Evolutionary conservation across 2,113 vertebrate species (phyloP).

Genomic region (Carassius gibelio): DNA sequence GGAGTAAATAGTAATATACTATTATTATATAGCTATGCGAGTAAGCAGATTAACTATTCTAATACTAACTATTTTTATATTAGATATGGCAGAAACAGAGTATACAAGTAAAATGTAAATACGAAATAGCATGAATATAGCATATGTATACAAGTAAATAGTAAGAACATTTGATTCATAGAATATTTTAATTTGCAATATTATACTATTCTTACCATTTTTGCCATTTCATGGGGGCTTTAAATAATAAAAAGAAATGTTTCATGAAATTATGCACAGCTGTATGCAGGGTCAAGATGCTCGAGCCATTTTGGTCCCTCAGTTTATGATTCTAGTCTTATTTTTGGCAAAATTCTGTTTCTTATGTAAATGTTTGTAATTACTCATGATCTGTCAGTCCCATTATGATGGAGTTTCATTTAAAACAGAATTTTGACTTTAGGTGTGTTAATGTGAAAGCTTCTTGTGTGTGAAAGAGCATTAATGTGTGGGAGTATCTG

Average conservation of each 20-base stretch:
- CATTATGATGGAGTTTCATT: not conserved
- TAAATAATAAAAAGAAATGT: not conserved
- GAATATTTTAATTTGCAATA: not conserved
- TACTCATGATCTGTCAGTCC: not conserved
- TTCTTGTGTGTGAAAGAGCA: not conserved
- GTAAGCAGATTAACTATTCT: not conserved
- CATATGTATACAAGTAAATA: too few species aligned
- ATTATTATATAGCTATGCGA: not conserved
- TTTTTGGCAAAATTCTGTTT: not conserved
- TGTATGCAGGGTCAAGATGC: not conserved
- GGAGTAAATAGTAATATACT: not conserved
- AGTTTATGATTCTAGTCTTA: not conserved
- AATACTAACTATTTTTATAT: too few species aligned
- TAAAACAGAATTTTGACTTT: not conserved
- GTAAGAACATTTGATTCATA: not conserved
- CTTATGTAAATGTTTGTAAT: not conserved
- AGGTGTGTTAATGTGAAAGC: conserved; percentile 41
- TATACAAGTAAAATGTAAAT: too few species aligned
- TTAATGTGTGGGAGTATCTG: conserved; percentile 26
- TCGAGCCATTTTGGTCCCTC: not conserved
- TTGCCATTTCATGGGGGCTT: not conserved
- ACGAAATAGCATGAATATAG: too few species aligned
- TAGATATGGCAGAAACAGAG: too few species aligned
- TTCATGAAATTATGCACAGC: not conserved
- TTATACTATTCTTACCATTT: not conserved